phyloP scores from a whole-genome alignment of 2,888 invertebrate species.

The Eurytoma californica region DNA sequence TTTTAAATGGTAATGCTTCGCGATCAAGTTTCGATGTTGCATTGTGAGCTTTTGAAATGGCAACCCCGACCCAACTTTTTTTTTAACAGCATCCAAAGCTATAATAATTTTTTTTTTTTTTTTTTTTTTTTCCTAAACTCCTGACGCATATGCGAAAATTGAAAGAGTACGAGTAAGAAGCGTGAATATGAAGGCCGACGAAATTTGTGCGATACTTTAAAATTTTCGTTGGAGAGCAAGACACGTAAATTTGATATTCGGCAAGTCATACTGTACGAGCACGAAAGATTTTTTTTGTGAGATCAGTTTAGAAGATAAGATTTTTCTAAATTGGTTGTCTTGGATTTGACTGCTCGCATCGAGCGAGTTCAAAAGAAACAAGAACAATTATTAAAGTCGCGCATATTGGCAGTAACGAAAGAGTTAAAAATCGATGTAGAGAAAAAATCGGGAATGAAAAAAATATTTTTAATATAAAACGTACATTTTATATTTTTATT shows the following conservation, averaged over 20 bases:
- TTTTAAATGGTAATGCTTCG: neutral
- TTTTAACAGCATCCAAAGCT: neutral
- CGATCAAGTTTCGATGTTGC: neutral
- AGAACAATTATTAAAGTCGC: neutral
- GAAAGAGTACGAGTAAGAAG: too few species aligned
- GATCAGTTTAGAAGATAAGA: conserved; percentile 22
- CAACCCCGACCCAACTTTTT: neutral
- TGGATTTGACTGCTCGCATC: conserved; percentile 65
- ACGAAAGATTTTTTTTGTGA: conserved; percentile 15
- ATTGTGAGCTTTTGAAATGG: neutral
- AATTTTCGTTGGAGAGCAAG: neutral
- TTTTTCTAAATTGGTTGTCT: conserved; percentile 63
- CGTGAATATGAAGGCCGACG: too few species aligned
- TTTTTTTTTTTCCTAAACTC: neutral
- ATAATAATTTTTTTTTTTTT: too few species aligned
- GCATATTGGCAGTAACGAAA: conserved; percentile 21
- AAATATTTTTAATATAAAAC: neutral
- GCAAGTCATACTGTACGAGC: neutral
- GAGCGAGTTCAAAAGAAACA: conserved; percentile 28
- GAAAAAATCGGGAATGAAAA: neutral
- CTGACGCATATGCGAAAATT: neutral
- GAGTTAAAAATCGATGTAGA: neutral
- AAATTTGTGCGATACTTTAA: too few species aligned
- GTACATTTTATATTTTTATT: conserved; percentile 33
- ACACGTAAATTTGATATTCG: neutral